Evolutionary conservation across 2,797 vertebrate genomes (phyloP), one percentile per base, ranked within the genome.

Genomic region (Kryptolebias ocellatus): DNA sequence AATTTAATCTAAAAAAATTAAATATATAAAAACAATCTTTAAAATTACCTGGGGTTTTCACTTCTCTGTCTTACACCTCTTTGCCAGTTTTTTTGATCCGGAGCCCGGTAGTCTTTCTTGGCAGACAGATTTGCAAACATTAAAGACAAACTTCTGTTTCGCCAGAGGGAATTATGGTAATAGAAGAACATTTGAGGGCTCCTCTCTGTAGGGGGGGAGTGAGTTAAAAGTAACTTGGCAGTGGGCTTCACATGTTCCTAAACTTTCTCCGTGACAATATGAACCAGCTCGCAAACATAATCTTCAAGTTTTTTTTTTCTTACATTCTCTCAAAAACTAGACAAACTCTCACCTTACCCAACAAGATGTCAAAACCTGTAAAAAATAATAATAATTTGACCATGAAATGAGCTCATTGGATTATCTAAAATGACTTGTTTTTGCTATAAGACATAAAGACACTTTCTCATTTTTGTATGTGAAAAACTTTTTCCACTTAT

Each of bases 171-270:
- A 47, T 39, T 46, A 39, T 12, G 15, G 34, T 37, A 53, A 54
- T 4, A 20, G 27, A 5, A 55, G 27, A 44, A 64, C 9, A 61
- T 64, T 61, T 67, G n/a, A 45, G 29, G 28, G 6, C 24, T 18
- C 17, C 15, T 46, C 45, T 72, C 47, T 28, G 24, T 34, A n/a
- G 31, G 20, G 15, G 14, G 39, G 12, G n/a, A n/a, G 34, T 20
- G 6, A 44, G 18, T 8, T 18, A 55, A 42, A 50, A 28, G 18
- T 20, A n/a, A 39, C 3, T 4, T 44, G 17, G 42, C 34, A 1
- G 4, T 53, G 17, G 12, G 4, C 42, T 47, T 58, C 11, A 15
- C 47, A 20, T 61, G 56, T 34, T 31, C 28, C 15, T 24, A 29
- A 59, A 59, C 18, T 42, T 34, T 34, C 20, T 45, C 20, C 29